A percentile compares a stretch with the other conserved stretches of the same genome.
Evolutionary conservation across 2,797 vertebrate genomes (phyloP).

Genomic region (Microtus californicus): DNA sequence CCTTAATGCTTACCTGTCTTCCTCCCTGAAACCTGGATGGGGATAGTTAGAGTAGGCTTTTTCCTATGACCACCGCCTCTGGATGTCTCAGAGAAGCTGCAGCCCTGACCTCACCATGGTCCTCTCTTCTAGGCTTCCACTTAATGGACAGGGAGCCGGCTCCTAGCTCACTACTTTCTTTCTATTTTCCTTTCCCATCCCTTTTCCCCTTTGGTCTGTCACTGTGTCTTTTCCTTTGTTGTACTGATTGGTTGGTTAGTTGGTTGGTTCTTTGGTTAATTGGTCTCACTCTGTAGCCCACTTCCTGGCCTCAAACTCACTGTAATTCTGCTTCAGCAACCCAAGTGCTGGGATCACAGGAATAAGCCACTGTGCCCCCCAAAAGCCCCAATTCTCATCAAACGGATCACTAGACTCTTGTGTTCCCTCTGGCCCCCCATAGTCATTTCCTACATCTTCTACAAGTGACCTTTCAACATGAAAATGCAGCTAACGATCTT

Average conservation of each 20-base stretch:
- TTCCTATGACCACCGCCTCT: not conserved
- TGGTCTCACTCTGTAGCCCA: not conserved
- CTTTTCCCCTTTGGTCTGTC: not conserved
- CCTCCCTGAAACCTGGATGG: not conserved
- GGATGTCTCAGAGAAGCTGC: not conserved
- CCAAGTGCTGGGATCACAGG: not conserved
- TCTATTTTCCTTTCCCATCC: accelerated
- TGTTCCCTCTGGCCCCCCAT: not conserved
- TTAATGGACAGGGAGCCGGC: not conserved
- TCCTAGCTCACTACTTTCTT: not conserved
- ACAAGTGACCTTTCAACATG: not conserved
- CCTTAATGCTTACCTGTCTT: not conserved
- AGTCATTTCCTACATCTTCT: not conserved
- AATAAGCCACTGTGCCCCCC: not conserved
- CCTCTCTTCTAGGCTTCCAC: not conserved
- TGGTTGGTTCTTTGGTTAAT: not conserved
- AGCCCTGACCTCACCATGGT: not conserved
- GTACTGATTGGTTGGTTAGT: not conserved
- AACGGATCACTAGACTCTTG: not conserved
- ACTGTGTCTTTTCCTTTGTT: not conserved
- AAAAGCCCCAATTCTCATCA: not conserved
- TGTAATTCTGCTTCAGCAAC: not conserved
- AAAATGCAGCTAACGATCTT: not conserved
- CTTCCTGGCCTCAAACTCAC: not conserved
- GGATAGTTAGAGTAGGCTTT: not conserved